phyloP scores from a whole-genome alignment of 2,113 vertebrate species.

The Sardina pilchardus region DNA sequence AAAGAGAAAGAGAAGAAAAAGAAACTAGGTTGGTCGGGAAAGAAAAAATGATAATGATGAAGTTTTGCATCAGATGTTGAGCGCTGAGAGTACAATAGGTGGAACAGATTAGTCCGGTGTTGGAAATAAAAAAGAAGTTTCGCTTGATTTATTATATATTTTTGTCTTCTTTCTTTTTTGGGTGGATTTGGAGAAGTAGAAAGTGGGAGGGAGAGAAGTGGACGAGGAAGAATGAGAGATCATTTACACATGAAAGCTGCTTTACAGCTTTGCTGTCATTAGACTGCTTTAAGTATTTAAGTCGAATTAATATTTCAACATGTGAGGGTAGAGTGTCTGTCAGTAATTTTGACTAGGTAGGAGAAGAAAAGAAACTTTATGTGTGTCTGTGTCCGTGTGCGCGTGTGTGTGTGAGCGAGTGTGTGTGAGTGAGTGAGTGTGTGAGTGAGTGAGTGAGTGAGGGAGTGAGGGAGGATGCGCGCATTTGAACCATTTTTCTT shows the following conservation, averaged over 20 bases:
- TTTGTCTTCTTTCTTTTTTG: too few species aligned
- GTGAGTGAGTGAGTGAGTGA: slow-evolving; percentile 40
- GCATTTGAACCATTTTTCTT: slow-evolving; percentile 66
- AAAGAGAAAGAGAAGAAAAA: background rate
- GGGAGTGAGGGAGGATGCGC: slow-evolving; percentile 38
- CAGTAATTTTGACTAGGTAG: slow-evolving; percentile 64
- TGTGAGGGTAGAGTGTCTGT: slow-evolving; percentile 63
- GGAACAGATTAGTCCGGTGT: slow-evolving; percentile 29
- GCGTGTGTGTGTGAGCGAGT: slow-evolving; percentile 22
- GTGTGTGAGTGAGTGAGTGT: slow-evolving; percentile 21
- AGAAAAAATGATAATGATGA: slow-evolving; percentile 4
- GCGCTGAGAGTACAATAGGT: slow-evolving; percentile 6
- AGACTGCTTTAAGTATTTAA: slow-evolving; percentile 74
- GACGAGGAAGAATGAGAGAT: slow-evolving; percentile 43
- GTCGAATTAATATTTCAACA: slow-evolving; percentile 76
- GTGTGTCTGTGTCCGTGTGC: slow-evolving; percentile 49
- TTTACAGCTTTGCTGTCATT: slow-evolving; percentile 72
- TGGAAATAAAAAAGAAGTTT: slow-evolving; percentile 41
- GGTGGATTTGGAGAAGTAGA: slow-evolving; percentile 57
- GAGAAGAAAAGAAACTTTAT: slow-evolving; percentile 55
- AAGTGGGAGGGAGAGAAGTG: slow-evolving; percentile 43
- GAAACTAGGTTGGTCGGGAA: slow-evolving; percentile 5
- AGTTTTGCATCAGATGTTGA: slow-evolving; percentile 2
- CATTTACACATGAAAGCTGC: slow-evolving; percentile 75
- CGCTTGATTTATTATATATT: slow-evolving; percentile 61